Conservation (phyloP, 2,797 vertebrate species). For the Rhinophrynus dorsalis region DNA sequence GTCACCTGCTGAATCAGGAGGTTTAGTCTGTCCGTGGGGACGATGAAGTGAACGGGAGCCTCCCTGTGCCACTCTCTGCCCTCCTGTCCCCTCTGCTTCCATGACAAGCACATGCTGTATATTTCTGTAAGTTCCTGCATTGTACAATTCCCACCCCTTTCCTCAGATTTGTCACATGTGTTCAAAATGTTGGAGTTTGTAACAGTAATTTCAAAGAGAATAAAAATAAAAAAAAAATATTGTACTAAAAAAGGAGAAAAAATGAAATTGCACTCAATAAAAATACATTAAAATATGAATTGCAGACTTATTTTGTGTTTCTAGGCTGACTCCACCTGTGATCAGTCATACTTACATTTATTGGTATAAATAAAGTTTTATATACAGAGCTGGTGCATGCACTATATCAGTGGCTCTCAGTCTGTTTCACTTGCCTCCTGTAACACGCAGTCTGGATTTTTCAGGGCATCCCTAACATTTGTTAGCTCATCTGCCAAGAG, state of each 20-base stretch:
- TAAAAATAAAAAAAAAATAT: conserved; percentile 50
- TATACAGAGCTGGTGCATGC: too few species aligned
- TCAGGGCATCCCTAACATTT: too few species aligned
- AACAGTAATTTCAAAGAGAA: conserved; percentile 68
- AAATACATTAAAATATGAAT: conserved; percentile 56
- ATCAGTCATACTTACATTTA: too few species aligned
- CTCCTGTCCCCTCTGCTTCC: conserved; percentile 54
- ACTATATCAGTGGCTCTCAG: too few species aligned
- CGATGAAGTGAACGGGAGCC: neutral
- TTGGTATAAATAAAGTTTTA: too few species aligned
- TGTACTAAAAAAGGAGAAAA: conserved; percentile 66
- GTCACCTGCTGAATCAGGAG: neutral
- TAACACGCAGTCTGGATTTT: too few species aligned
- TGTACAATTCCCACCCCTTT: conserved; percentile 52
- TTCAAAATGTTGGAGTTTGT: conserved; percentile 74
- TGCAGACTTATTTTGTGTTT: neutral
- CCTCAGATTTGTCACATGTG: conserved; percentile 69
- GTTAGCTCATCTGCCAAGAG: too few species aligned
- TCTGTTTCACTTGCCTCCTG: too few species aligned
- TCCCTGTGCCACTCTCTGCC: conserved; percentile 37
- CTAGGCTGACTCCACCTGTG: too few species aligned
- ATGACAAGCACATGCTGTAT: conserved; percentile 57
- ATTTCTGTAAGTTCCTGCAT: conserved; percentile 60
- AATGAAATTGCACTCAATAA: conserved; percentile 77
- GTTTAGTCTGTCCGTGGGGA: neutral